A percentile compares a stretch with the other conserved stretches of the same genome.
Conservation (phyloP, 2,797 vertebrate genomes). For the Falco columbarius region DNA sequence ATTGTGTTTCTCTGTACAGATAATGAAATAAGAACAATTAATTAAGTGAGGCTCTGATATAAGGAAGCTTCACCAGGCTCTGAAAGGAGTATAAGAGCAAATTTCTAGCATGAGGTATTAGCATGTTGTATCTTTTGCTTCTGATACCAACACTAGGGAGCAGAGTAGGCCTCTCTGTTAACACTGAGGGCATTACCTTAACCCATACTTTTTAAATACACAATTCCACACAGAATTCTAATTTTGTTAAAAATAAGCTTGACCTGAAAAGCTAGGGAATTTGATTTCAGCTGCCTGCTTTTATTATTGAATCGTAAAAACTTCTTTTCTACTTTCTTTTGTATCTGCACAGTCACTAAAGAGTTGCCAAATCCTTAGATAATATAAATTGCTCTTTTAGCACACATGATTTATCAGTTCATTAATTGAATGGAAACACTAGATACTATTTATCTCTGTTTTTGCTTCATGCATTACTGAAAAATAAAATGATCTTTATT, state of each 20-base stretch:
- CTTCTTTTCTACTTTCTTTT: background rate
- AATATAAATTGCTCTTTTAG: background rate
- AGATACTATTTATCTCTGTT: background rate
- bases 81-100: background rate
- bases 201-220: background rate
- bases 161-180: conserved; percentile 5
- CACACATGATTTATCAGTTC: background rate
- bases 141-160: conserved; percentile 17
- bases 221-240: background rate
- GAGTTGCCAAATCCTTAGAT: background rate
- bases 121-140: background rate
- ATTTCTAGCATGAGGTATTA: background rate
- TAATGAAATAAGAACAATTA: background rate
- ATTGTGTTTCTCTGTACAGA: background rate
- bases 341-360: background rate
- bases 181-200: background rate
- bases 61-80: background rate
- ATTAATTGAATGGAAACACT: background rate
- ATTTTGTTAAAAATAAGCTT: background rate
- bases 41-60: background rate
- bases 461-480: background rate
- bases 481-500: background rate
- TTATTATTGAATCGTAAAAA: background rate
- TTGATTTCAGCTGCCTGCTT: background rate
- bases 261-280: background rate